These are phyloP conservation scores for Odontocerum albicorne DNA, from an alignment of 2,888 invertebrate species.

Conservation along the genomic window DNA sequence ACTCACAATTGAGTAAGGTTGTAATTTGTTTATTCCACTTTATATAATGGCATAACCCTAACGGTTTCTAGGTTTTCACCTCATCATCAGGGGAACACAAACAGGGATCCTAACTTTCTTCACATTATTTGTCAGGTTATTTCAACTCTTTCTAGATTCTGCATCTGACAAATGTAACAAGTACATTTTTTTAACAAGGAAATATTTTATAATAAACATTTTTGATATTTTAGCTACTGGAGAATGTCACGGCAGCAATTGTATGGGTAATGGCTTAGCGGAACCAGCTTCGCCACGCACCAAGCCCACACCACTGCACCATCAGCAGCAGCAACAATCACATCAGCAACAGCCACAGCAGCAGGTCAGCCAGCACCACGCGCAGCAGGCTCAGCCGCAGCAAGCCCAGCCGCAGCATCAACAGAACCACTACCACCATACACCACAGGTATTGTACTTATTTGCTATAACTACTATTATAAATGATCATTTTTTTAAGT, in stretches of 20 bases:
- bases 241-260: slow-evolving; percentile 29
- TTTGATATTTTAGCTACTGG: slow-evolving; percentile 5
- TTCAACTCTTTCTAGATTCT: background rate
- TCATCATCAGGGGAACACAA: background rate
- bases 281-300: slow-evolving; percentile 39
- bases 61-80: background rate
- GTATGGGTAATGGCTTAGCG: slow-evolving; percentile 13
- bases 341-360: slow-evolving; percentile 33
- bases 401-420: slow-evolving; percentile 32
- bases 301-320: slow-evolving; percentile 52
- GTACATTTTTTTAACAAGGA: background rate
- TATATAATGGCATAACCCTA: too few species aligned
- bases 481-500: too few species aligned
- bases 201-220: background rate
- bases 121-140: background rate
- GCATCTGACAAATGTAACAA: background rate
- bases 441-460: slow-evolving; percentile 36
- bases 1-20: too few species aligned
- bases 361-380: slow-evolving; percentile 37
- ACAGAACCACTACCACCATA: slow-evolving; percentile 39
- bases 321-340: slow-evolving; percentile 47
- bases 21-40: too few species aligned
- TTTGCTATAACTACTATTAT: too few species aligned
- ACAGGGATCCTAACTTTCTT: background rate
- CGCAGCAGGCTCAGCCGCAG: slow-evolving; percentile 28